phyloP scores from a whole-genome alignment of 2,113 vertebrate species.

The Caranx melampygus region DNA sequence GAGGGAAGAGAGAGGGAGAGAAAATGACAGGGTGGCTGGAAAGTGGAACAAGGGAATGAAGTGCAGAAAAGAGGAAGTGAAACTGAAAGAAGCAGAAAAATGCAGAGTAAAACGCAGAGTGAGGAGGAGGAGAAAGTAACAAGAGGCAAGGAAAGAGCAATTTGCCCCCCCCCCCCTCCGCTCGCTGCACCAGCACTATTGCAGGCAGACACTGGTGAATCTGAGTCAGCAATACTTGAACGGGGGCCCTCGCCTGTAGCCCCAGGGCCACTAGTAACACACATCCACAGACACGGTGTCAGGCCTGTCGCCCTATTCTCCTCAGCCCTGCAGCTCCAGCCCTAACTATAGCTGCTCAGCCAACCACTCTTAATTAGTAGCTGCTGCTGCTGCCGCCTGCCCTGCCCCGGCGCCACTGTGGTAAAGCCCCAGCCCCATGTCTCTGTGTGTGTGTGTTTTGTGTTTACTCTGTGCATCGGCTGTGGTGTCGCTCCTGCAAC shows the following conservation, averaged over 20 bases:
- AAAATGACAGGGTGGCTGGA: conserved; percentile 28
- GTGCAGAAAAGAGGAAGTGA: conserved; percentile 45
- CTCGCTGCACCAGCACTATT: conserved; percentile 59
- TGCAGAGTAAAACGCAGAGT: neutral
- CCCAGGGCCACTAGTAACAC: conserved; percentile 54
- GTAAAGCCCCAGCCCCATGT: conserved; percentile 73
- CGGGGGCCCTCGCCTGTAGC: conserved; percentile 62
- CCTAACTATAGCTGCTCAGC: conserved; percentile 74
- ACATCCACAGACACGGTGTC: conserved; percentile 60
- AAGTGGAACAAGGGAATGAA: conserved; percentile 30
- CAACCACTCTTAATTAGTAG: conserved; percentile 80
- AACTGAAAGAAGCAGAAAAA: conserved; percentile 32
- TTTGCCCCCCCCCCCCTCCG: conserved; percentile 37
- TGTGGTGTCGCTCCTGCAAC: conserved; percentile 14
- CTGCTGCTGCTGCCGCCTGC: conserved; percentile 70
- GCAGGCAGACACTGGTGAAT: conserved; percentile 68
- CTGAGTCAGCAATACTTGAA: conserved; percentile 79
- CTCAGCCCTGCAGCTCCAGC: conserved; percentile 70
- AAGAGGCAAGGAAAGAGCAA: conserved; percentile 46
- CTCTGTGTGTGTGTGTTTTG: conserved; percentile 47
- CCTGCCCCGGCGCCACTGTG: conserved; percentile 77
- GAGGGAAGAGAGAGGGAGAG: conserved; percentile 1
- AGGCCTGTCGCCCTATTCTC: conserved; percentile 75
- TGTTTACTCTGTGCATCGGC: conserved; percentile 53
- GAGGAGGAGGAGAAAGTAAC: conserved; percentile 5